A percentile compares a stretch with the other conserved stretches of the same genome.
Conservation (phyloP, 2,888 invertebrate genomes). For the Sarcophaga variegata region DNA sequence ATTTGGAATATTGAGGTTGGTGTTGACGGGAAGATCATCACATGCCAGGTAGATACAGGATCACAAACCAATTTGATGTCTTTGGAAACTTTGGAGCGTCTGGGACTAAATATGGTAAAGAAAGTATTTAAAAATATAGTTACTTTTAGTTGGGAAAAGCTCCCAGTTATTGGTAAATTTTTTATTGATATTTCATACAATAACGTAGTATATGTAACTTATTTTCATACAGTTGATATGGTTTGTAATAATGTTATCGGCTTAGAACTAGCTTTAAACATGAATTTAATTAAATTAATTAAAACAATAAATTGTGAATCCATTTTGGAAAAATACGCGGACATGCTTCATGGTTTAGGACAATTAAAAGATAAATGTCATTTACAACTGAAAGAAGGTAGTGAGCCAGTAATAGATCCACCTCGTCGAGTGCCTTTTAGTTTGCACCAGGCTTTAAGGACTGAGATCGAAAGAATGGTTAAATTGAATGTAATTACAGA, state of each 20-base stretch:
- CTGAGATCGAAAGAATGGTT: constrained; percentile 42
- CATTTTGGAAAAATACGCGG: constrained; percentile 42
- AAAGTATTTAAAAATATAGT: constrained; percentile 32
- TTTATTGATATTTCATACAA: constrained; percentile 5
- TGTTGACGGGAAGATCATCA: not conserved
- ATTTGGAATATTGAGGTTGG: constrained; percentile 18
- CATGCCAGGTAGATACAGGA: constrained; percentile 36
- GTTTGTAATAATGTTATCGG: constrained; percentile 38
- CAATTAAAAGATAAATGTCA: constrained; percentile 41
- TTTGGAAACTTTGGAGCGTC: not conserved
- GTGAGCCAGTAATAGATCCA: constrained; percentile 36
- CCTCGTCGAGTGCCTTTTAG: constrained; percentile 46
- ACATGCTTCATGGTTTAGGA: constrained; percentile 52
- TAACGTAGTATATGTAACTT: constrained; percentile 1
- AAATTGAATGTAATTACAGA: constrained; percentile 34
- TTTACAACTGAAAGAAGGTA: constrained; percentile 36
- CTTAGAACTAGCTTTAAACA: constrained; percentile 24
- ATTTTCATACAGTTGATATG: constrained; percentile 34
- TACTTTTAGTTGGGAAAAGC: constrained; percentile 37
- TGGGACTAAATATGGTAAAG: not conserved
- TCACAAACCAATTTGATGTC: constrained; percentile 24
- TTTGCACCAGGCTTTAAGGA: constrained; percentile 33
- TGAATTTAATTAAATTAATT: constrained; percentile 45
- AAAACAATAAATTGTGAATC: constrained; percentile 40
- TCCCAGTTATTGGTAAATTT: constrained; percentile 36